These are phyloP conservation scores for Tragulus kanchil DNA, from an alignment of 2,113 vertebrate species.

Conservation along the genomic window DNA sequence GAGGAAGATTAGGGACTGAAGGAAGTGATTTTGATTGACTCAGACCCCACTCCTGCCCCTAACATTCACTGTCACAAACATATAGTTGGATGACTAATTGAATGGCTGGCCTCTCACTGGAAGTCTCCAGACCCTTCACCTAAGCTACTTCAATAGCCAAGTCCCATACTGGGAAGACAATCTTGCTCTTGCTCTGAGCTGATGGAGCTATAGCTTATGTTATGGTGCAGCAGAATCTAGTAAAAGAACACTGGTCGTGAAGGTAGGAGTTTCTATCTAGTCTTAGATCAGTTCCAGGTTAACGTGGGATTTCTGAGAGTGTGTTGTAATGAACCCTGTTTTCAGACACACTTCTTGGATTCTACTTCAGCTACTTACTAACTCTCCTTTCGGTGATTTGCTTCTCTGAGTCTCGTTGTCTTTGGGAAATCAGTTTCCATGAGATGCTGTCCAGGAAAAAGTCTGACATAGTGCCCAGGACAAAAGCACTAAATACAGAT, in stretches of 20 bases:
- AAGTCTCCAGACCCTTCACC: not conserved
- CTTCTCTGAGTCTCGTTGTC: not conserved
- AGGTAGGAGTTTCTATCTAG: not conserved
- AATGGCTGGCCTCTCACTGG: not conserved
- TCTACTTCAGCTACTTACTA: not conserved
- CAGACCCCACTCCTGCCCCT: not conserved
- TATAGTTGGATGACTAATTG: not conserved
- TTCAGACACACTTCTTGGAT: not conserved
- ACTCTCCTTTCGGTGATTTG: not conserved
- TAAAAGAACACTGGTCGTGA: not conserved
- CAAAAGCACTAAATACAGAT: not conserved
- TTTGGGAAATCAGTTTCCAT: constrained; percentile 9
- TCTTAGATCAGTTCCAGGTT: not conserved
- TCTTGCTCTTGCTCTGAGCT: not conserved
- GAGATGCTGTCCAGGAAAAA: not conserved
- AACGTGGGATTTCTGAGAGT: not conserved
- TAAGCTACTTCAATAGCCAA: constrained; percentile 7
- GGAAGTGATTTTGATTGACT: constrained; percentile 35
- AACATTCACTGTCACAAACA: not conserved
- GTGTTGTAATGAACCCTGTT: not conserved
- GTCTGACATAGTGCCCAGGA: not conserved
- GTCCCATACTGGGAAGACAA: not conserved
- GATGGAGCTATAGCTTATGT: not conserved
- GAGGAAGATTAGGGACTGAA: constrained; percentile 31
- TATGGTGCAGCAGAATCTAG: not conserved